Conservation (phyloP, 2,797 vertebrate species). For the Hippoglossus hippoglossus region DNA sequence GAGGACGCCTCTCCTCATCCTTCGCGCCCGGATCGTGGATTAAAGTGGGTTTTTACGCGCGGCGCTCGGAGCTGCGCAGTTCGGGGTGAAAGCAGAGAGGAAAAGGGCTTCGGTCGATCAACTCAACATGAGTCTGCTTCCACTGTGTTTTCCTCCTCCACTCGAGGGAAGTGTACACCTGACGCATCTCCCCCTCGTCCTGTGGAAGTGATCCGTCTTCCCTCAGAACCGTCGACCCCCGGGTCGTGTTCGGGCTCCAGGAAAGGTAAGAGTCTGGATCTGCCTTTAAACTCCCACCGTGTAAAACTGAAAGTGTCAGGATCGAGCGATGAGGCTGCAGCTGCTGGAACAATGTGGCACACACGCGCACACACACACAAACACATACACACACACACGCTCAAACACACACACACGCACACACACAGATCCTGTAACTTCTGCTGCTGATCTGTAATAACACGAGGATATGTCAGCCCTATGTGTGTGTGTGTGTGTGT, state of each 20-base stretch:
- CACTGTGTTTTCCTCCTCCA: conserved; percentile 69
- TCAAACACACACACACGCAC: too few relatives aligned
- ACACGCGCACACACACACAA: not conserved
- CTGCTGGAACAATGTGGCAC: conserved; percentile 28
- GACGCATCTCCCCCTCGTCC: conserved; percentile 66
- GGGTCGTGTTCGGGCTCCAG: conserved; percentile 2
- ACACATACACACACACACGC: too few relatives aligned
- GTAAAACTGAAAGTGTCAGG: conserved; percentile 71
- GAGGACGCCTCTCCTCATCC: conserved; percentile 17
- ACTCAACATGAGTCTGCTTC: conserved; percentile 71
- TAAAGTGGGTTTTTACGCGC: conserved; percentile 32
- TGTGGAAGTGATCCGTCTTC: conserved; percentile 41
- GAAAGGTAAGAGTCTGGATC: conserved; percentile 46
- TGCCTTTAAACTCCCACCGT: too few relatives aligned
- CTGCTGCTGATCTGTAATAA: too few relatives aligned
- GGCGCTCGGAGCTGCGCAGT: conserved; percentile 51
- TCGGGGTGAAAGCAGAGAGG: conserved; percentile 33
- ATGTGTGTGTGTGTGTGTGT: too few relatives aligned
- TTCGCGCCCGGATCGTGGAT: not conserved
- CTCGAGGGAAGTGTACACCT: conserved; percentile 74
- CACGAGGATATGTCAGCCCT: too few relatives aligned
- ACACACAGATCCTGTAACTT: too few relatives aligned
- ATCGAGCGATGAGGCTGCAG: conserved; percentile 33
- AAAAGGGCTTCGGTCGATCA: conserved; percentile 47
- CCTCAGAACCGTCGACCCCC: not conserved